Base-by-base conservation (phyloP, 2,113 vertebrate genomes). In the Labrus mixtus region DNA sequence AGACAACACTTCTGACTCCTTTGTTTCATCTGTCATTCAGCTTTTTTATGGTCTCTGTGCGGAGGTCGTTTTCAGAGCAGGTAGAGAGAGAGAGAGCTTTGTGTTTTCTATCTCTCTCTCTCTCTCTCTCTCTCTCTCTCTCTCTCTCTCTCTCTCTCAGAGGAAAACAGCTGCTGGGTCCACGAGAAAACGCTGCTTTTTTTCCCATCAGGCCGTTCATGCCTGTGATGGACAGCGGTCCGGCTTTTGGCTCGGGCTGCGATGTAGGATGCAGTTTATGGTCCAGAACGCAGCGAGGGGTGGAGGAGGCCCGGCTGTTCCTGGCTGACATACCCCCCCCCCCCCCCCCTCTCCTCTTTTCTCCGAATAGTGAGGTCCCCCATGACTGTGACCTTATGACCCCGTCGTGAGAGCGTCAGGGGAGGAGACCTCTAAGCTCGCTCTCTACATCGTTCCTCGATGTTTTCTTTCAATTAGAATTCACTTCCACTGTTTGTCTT, bases 241-340 rank as follows among this genome's bases (percentile, higher is more conserved):
- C 87, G 86, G 39, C 84, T 94, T 86, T 95, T 98, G 96, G 96
- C 94, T 85, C 58, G 73, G 68, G 75, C 89, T 90, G 89, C 85
- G 68, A 93, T 92, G 93, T 92, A 95, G 96, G 95, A 97, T 96
- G 91, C 93, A 95, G 93, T 97, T 98, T 96, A 97, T 96, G 95
- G 93, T 92, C 95, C 92, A 91, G 94, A 95, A 93, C 93, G 77
- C 94, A 93, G 76, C 48, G 0, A 73, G 76, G 70, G 76, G 59
- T 39, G 78, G 79, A 56, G 83, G 87, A 56, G 83, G 87, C 93
- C 77, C 86, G 66, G 90, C 88, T 89, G 86, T 89, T 94, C 86
- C 88, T 94, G 94, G 93, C 94, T 92, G 94, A 93, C 91, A 86
- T 76, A 39, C 78, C 68, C 46, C 25, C 0, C n/a, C 37, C 1